These are phyloP conservation scores for Uria aalge DNA, from an alignment of 2,113 vertebrate genomes.

Conservation along the genomic window DNA sequence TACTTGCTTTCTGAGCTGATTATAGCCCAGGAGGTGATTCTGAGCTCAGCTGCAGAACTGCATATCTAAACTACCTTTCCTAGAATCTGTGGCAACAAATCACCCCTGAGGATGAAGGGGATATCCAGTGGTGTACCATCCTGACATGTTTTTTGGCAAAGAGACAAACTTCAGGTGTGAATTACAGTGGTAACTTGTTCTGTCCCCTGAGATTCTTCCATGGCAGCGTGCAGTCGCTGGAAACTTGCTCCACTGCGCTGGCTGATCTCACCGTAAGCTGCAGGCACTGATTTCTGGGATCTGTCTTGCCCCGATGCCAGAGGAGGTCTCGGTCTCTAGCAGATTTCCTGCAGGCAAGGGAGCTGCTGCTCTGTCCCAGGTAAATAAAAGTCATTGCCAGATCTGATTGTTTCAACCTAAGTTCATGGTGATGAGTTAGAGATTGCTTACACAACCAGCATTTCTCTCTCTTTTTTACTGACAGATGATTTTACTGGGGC, in stretches of 20 bases:
- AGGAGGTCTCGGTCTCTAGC: not conserved
- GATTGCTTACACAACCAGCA: accelerated
- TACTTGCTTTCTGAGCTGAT: not conserved
- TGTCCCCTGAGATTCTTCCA: not conserved
- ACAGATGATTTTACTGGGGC: not conserved
- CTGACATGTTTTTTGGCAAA: not conserved
- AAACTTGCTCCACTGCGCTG: not conserved
- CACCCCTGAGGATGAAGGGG: no score
- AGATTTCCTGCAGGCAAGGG: not conserved
- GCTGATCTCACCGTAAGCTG: not conserved
- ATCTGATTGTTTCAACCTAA: not conserved
- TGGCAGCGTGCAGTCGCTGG: not conserved
- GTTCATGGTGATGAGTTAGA: not conserved
- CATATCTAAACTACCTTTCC: not conserved
- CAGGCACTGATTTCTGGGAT: not conserved
- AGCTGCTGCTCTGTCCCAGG: not conserved
- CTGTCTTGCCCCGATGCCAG: not conserved
- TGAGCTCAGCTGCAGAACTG: not conserved
- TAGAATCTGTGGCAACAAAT: not conserved
- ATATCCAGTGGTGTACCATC: not conserved
- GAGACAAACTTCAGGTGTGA: not conserved
- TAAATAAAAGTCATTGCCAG: not conserved
- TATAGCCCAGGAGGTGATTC: not conserved
- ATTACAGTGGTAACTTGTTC: not conserved
- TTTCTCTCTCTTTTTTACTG: not conserved